These are phyloP conservation scores for Girardinichthys multiradiatus DNA, from an alignment of 2,113 vertebrate genomes.

Conservation along the genomic window DNA sequence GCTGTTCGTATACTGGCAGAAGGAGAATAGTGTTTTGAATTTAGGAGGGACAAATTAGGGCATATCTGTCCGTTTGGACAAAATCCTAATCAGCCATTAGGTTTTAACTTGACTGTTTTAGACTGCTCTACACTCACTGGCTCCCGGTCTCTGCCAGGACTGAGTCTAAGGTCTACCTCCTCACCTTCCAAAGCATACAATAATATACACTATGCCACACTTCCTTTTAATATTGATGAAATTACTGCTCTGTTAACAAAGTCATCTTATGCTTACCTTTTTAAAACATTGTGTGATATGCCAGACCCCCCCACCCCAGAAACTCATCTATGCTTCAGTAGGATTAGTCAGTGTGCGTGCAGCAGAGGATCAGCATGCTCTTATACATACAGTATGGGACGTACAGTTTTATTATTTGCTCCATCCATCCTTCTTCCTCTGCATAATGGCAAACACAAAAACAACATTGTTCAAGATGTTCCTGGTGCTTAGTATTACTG, in stretches of 20 bases:
- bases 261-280: not conserved
- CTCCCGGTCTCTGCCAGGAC: too few species aligned
- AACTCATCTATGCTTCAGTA: conserved; percentile 57
- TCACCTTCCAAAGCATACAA: not conserved
- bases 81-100: too few species aligned
- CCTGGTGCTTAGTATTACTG: conserved; percentile 25
- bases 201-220: too few species aligned
- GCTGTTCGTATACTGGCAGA: too few species aligned
- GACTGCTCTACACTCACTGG: too few species aligned
- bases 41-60: too few species aligned
- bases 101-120: too few species aligned
- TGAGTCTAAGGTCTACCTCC: not conserved
- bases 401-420: conserved; percentile 13
- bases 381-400: not conserved
- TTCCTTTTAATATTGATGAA: not conserved
- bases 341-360: conserved; percentile 36
- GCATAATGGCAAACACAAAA: conserved; percentile 26
- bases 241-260: not conserved
- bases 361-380: conserved; percentile 28
- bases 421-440: conserved; percentile 21
- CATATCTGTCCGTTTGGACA: too few species aligned
- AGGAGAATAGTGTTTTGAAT: too few species aligned
- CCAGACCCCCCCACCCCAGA: not conserved
- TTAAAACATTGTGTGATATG: not conserved
- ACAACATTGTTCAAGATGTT: conserved; percentile 31